Conservation (phyloP, 2,797 vertebrate species). For the Notamacropus eugenii region DNA sequence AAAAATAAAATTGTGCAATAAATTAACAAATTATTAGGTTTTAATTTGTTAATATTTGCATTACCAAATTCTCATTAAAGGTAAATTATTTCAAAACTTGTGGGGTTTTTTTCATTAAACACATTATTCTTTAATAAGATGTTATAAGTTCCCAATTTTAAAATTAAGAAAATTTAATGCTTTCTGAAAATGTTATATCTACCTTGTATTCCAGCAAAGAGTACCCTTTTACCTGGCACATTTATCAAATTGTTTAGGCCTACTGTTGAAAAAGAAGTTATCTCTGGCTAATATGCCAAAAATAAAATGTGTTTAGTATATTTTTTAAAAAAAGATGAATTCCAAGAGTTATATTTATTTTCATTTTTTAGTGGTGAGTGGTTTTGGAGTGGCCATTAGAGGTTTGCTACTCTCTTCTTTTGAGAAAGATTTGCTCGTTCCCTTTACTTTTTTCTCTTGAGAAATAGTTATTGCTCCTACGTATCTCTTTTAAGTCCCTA, state of each 20-base stretch:
- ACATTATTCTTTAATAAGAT: slow-evolving; percentile 46
- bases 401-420: too few species aligned
- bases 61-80: neutral
- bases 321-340: too few species aligned
- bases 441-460: too few species aligned
- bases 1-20: neutral
- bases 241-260: neutral
- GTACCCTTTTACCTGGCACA: neutral
- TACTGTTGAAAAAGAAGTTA: neutral
- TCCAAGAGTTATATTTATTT: too few species aligned
- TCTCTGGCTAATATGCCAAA: neutral
- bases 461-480: too few species aligned
- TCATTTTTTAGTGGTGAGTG: too few species aligned
- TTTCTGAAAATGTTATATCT: slow-evolving; percentile 53
- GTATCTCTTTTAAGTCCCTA: too few species aligned
- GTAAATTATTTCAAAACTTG: slow-evolving; percentile 30
- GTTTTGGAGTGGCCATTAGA: too few species aligned
- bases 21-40: slow-evolving; percentile 37
- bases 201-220: slow-evolving; percentile 4
- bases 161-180: slow-evolving; percentile 14
- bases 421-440: too few species aligned
- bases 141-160: neutral
- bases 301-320: neutral
- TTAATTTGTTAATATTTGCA: slow-evolving; percentile 15
- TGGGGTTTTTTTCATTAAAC: neutral